Base-by-base conservation (phyloP, 2,797 vertebrate genomes). In the Gallinago solitaria region DNA sequence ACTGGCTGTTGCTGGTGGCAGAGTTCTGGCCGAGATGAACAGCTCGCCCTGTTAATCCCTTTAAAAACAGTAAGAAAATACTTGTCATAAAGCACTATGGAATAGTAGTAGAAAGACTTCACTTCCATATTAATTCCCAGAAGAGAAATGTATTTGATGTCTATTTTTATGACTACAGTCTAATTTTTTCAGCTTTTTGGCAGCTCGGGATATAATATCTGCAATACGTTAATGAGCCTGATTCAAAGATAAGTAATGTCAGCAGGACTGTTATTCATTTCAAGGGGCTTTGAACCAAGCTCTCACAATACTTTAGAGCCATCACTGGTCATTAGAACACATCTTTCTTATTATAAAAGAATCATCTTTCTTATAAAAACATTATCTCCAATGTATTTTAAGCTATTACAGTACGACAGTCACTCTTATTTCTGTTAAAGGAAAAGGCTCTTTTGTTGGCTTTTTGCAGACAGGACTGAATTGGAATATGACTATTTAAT, bases 121-220 rank as follows among this genome's bases (percentile, higher is more conserved):
- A 3, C 61, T 63, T 51, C 69, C 83, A 4, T 79, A 89, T 92
- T 67, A 80, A 87, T 92, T 94, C 83, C 78, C 89, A 73, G 63
- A 73, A 77, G 74, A 87, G 65, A 83, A 92, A 80, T 87, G 51
- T 18, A 82, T 90, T 92, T 90, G 81, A 91, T 92, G 88, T 69
- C 91, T 95, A 89, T 96, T 97, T 97, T 97, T 96, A 90, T 71
- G 60, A 61, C 68, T 13, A 37, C 32, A 25, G 45, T 89, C 83
- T 77, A n/a, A 2, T 25, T 48, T 87, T 70, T 57, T 28, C 35
- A 48, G 59, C 71, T 60, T 87, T 89, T 83, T 87, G 93, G 89
- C 87, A 93, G 89, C 79, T 48, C 21, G 88, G 93, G 75, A n/a
- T 92, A 61, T 83, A 89, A 90, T 88, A 83, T 82, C 81, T 89